Percentiles rank a stretch among this genome's conserved stretches.
phyloP scores from a whole-genome alignment of 2,113 vertebrate genomes.

The Merops nubicus region DNA sequence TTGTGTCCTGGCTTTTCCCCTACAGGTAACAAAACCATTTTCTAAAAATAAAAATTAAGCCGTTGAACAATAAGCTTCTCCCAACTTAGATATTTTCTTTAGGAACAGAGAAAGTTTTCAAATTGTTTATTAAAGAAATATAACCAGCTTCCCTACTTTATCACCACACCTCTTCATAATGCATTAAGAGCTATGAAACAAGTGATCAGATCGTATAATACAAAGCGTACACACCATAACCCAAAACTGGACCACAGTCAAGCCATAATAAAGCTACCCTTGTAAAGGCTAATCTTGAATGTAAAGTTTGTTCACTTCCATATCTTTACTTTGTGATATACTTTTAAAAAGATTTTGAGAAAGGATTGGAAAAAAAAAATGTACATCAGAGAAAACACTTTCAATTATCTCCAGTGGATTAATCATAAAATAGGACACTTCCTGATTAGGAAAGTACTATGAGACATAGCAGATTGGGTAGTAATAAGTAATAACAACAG shows the following conservation, averaged over 20 bases:
- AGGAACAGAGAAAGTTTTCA: background rate
- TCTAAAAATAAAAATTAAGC: background rate
- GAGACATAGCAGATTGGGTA: slow-evolving; percentile 6
- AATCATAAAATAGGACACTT: slow-evolving; percentile 55
- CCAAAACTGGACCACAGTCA: background rate
- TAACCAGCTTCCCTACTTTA: background rate
- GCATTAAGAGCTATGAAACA: background rate
- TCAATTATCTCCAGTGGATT: slow-evolving; percentile 8
- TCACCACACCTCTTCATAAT: background rate
- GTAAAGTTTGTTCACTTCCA: background rate
- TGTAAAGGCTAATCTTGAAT: background rate
- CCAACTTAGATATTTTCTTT: background rate
- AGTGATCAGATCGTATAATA: background rate
- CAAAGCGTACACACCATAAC: background rate
- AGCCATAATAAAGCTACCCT: background rate
- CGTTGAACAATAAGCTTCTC: background rate
- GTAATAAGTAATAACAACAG: slow-evolving; percentile 32
- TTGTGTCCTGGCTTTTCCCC: background rate
- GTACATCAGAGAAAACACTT: slow-evolving; percentile 7
- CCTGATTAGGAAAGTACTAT: slow-evolving; percentile 52
- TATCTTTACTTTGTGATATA: background rate
- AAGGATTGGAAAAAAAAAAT: background rate
- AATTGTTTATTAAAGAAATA: background rate
- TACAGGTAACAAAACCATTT: background rate
- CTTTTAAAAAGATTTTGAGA: background rate